Percentiles rank a stretch among this genome's conserved stretches.
Evolutionary conservation across 1,140 invertebrate genomes (phyloP).

Genomic region (Panagrolaimus sp.): DNA sequence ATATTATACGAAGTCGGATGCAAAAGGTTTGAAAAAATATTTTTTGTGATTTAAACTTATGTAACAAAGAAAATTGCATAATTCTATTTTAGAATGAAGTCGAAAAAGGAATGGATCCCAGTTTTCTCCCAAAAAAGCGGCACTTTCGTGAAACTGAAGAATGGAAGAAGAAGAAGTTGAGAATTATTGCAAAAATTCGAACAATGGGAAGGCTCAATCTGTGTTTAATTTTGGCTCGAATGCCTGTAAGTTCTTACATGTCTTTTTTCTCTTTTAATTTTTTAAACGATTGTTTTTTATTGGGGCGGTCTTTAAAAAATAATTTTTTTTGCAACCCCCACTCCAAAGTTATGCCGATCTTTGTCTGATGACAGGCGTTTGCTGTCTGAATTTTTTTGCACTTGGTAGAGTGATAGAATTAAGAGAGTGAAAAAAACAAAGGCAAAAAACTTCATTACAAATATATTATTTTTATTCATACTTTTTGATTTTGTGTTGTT

Average conservation of each 20-base stretch:
- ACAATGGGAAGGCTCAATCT: conserved; percentile 52
- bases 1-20: conserved; percentile 8
- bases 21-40: not conserved
- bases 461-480: no score
- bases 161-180: conserved; percentile 51
- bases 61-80: not conserved
- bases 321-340: conserved; percentile 8
- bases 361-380: no score
- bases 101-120: conserved; percentile 27
- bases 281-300: no score
- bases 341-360: no score
- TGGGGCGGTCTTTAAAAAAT: not conserved
- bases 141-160: conserved; percentile 51
- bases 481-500: no score
- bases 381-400: no score
- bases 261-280: not conserved
- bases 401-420: no score
- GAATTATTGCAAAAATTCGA: conserved; percentile 52
- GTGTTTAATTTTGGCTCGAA: conserved; percentile 46
- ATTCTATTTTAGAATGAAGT: conserved; percentile 18
- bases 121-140: conserved; percentile 27
- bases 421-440: no score
- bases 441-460: no score
- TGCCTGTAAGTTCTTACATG: conserved; percentile 57
- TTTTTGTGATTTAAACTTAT: not conserved